Evolutionary conservation across 2,797 vertebrate genomes (phyloP), one percentile per base, ranked within the genome.

Genomic region (Choloepus didactylus): DNA sequence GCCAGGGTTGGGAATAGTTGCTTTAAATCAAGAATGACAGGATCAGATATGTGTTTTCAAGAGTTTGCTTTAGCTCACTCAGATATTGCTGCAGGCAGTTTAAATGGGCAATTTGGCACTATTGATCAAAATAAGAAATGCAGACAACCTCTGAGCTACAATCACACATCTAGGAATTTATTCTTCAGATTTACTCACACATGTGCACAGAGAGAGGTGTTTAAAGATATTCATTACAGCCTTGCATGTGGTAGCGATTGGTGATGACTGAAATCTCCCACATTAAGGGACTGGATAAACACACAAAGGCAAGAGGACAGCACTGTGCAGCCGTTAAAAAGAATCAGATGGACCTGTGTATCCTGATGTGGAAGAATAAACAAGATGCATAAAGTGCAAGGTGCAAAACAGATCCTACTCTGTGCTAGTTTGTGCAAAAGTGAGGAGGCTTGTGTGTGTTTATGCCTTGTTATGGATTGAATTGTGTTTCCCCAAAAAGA

Each of bases 321-420:
- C 49, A 9, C 75, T 21, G 56, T 35, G 18, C 31, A 10, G 56
- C 75, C 35, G 0, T 46, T 59, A 6, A 9, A 62, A 73, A 67
- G 84, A 49, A 64, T 9, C 16, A 0, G 77, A 11, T 7, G 18
- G 9, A 46, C n/a, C 9, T 69, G 9, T 31, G 1, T 0, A 10
- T 1, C 46, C 66, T 4, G 2, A 46, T 0, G 0, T 1, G 5
- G 19, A 60, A 73, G 64, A 70, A 9, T 66, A 29, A 9, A 59
- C 9, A 51, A n/a, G 27, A 29, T 0, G 7, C 27, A 14, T 25
- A 10, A 31, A 41, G 27, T 5, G 1, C 9, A 31, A 9, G 27
- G 3, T 8, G 46, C 51, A n/a, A 56, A 38, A 38, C 25, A 56
- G 51, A 35, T 29, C 31, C 3, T 4, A 9, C 14, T 0, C 11